Conservation (phyloP, 2,113 vertebrate species). For the Casuarius casuarius region DNA sequence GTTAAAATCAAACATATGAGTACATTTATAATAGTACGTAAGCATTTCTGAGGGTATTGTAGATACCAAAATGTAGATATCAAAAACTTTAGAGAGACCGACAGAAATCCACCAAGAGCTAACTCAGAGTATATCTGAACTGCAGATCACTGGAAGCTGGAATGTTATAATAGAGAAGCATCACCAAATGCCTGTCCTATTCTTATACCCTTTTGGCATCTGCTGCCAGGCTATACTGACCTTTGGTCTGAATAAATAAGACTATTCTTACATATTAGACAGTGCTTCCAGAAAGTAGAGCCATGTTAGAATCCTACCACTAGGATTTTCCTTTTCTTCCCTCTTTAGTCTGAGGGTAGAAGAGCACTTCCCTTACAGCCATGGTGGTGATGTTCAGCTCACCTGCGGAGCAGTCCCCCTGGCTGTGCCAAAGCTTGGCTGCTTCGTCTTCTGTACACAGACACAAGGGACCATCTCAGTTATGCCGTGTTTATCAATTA, state of each 20-base stretch:
- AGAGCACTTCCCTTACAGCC: not conserved
- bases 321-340: not conserved
- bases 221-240: not conserved
- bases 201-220: not conserved
- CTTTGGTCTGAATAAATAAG: not conserved
- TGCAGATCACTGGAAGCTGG: not conserved
- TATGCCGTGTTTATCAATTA: not conserved
- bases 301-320: not conserved
- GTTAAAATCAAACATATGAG: slow-evolving; percentile 50
- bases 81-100: slow-evolving; percentile 7
- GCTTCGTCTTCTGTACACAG: not conserved
- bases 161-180: not conserved
- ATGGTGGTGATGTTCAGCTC: not conserved
- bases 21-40: not conserved
- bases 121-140: not conserved
- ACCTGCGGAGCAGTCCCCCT: not conserved
- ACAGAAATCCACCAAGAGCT: not conserved
- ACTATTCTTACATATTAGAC: not conserved
- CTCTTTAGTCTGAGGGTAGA: not conserved
- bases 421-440: not conserved
- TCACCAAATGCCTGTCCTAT: not conserved
- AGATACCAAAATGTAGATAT: slow-evolving; percentile 38
- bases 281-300: not conserved
- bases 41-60: slow-evolving; percentile 2
- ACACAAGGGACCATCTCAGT: not conserved